Percentiles rank a stretch among this genome's conserved stretches.
Evolutionary conservation across 1,140 invertebrate species (phyloP).

Genomic region (Lepidostoma basale): DNA sequence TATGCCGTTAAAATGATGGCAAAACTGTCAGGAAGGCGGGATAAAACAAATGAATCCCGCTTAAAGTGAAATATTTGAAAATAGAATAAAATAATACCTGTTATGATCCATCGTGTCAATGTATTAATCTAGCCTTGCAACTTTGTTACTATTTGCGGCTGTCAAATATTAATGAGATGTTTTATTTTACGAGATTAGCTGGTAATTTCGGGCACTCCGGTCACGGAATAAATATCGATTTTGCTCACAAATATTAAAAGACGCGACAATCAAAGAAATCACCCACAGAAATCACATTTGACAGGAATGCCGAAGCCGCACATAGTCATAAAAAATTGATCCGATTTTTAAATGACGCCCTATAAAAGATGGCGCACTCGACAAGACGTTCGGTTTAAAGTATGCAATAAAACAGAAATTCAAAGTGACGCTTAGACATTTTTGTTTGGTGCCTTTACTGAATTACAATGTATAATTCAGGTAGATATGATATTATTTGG

Average conservation of each 20-base stretch:
- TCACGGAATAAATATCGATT: conserved; percentile 5
- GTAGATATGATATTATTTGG: too few relatives aligned
- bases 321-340: background rate
- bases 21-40: too few relatives aligned
- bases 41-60: background rate
- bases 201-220: background rate
- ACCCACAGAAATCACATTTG: background rate
- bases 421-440: too few relatives aligned
- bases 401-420: too few relatives aligned
- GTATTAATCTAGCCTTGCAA: background rate
- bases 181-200: background rate
- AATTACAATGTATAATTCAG: too few relatives aligned
- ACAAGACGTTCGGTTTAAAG: too few relatives aligned
- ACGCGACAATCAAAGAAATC: background rate
- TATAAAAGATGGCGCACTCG: too few relatives aligned
- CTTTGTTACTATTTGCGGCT: background rate
- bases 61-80: background rate
- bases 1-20: too few relatives aligned
- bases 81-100: conserved; percentile 23
- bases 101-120: conserved; percentile 11
- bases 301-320: conserved; percentile 14
- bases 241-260: conserved; percentile 11
- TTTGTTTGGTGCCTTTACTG: too few relatives aligned
- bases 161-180: conserved; percentile 11
- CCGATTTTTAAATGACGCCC: too few relatives aligned